Base-by-base conservation (phyloP, 2,888 invertebrate species). In the Colostygia pectinataria region DNA sequence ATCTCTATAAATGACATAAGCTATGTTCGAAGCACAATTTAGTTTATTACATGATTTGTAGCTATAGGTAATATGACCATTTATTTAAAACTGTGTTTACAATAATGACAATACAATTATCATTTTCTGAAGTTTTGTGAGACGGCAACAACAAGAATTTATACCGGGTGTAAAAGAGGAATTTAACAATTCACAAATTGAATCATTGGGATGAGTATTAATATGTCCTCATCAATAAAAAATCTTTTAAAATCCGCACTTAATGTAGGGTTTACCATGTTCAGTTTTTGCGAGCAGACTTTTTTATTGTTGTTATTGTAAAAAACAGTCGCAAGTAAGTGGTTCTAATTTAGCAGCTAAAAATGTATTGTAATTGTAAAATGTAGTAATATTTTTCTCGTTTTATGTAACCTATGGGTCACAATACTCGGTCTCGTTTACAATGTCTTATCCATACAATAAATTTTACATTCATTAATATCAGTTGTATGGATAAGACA, bases 1-100 rank as follows among this genome's bases (percentile, higher is more conserved):
- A 9, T 36, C 3, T 37, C 2, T 32, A 28, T 13, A 29, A 9
- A 27, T 14, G 4, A 7, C 2, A 34, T 28, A 28, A 50, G 38
- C 44, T 28, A 25, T 9, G 45, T 45, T 37, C 23, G 2, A 27
- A 43, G 57, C 57, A 54, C 57, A 57, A 57, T 41, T 44, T 53
- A 54, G 42, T 46, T 57, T 34, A 37, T 13, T 33, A 15, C 40
- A 13, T 18, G 15, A 12, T 41, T 12, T 18, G n/a, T 46, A 38
- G 25, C 24, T 44, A 15, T 24, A 37, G 9, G 33, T 43, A 23
- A 15, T 14, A 14, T n/a, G 14, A 36, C 34, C 29, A 36, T 29
- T 29, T 23, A 12, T 9, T 25, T 25, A 4, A n/a, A 24, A 44
- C 28, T 29, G 13, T 44, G 14, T 36, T 44, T 14, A 12, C 15